A percentile compares a stretch with the other conserved stretches of the same genome.
phyloP scores from a whole-genome alignment of 1,140 invertebrate species.

The Eupristina koningsbergeri region DNA sequence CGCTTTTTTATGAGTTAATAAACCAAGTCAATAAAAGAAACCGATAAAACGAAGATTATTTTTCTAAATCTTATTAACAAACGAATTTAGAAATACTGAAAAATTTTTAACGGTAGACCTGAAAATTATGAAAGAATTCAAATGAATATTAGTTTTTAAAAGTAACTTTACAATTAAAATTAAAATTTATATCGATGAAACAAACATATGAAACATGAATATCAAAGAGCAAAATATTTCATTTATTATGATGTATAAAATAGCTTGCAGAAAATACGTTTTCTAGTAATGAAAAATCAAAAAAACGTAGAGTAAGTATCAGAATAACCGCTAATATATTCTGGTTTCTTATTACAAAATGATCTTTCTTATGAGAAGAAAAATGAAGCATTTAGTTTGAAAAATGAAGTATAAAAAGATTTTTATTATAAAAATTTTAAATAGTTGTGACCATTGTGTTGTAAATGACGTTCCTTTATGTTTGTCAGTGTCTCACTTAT shows the following conservation, averaged over 20 bases:
- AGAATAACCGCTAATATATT: no score
- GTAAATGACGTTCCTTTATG: not conserved
- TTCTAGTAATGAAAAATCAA: not conserved
- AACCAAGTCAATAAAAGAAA: not conserved
- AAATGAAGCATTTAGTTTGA: not conserved
- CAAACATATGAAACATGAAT: no score
- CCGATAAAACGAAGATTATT: not conserved
- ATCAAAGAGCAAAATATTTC: not conserved
- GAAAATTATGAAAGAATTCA: no score
- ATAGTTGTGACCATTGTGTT: not conserved
- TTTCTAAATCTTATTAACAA: not conserved
- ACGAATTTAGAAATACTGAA: not conserved
- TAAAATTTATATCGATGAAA: no score
- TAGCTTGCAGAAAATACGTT: not conserved
- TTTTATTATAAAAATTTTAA: not conserved
- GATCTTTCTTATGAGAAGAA: no score
- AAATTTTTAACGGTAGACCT: not conserved
- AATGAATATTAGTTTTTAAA: no score
- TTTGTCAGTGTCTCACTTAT: not conserved
- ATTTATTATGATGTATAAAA: no score
- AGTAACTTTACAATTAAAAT: no score
- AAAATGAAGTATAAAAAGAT: not conserved
- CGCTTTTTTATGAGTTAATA: not conserved
- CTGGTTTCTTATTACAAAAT: no score
- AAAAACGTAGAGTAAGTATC: not conserved